Conservation (phyloP, 2,888 invertebrate species). For the Coremacera marginata region DNA sequence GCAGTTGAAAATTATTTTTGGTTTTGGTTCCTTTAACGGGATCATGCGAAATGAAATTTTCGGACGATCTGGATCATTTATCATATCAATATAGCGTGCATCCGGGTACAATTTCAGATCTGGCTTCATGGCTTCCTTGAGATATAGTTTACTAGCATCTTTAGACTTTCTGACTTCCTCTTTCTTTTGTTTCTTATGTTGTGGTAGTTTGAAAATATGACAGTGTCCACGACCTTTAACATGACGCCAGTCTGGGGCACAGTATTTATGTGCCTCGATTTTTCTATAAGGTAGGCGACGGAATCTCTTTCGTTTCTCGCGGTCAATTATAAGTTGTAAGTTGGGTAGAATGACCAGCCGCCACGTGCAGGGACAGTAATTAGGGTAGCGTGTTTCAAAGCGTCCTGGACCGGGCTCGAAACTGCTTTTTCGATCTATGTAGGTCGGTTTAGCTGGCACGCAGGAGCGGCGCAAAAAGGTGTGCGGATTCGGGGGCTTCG, state of each 20-base stretch:
- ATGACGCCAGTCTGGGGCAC: constrained; percentile 58
- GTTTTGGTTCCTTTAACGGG: constrained; percentile 35
- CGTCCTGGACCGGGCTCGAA: constrained; percentile 62
- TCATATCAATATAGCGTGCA: constrained; percentile 59
- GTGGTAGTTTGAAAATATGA: constrained; percentile 51
- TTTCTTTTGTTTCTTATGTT: neutral
- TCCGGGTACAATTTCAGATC: constrained; percentile 55
- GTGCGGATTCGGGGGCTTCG: constrained; percentile 46
- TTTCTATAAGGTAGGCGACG: constrained; percentile 54
- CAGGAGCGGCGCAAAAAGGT: constrained; percentile 51
- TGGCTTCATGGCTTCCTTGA: constrained; percentile 48
- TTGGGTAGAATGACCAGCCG: constrained; percentile 50
- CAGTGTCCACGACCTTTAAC: constrained; percentile 57
- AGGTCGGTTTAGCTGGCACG: constrained; percentile 52
- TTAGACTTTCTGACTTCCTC: neutral
- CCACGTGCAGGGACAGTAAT: constrained; percentile 52
- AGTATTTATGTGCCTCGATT: constrained; percentile 45
- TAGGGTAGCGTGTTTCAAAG: constrained; percentile 54
- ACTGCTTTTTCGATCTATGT: constrained; percentile 45
- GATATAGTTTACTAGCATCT: neutral
- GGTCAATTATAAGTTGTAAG: constrained; percentile 55
- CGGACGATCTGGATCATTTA: constrained; percentile 52
- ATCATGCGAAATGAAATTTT: constrained; percentile 48
- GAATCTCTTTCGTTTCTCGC: constrained; percentile 58
- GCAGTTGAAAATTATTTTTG: constrained; percentile 55